A percentile compares a stretch with the other conserved stretches of the same genome.
These are phyloP conservation scores for Bergia puertoricense DNA, from an alignment of 92 coral and sea anemone species.

Conservation along the genomic window DNA sequence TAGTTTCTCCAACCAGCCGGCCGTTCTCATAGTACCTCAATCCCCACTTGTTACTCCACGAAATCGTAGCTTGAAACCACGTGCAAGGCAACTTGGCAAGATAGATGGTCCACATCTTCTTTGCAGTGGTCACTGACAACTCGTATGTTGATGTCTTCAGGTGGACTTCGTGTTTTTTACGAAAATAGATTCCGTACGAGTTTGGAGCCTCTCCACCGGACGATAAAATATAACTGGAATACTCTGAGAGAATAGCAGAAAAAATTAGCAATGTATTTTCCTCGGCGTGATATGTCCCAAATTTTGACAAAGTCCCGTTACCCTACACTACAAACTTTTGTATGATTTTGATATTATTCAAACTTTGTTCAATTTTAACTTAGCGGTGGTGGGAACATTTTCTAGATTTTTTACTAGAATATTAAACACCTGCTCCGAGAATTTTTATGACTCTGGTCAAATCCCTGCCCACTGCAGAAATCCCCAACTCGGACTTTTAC, in stretches of 20 bases:
- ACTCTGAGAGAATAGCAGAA: not conserved
- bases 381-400: no score
- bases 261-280: not conserved
- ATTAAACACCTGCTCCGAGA: no score
- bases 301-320: not conserved
- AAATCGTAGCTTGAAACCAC: conserved; percentile 20
- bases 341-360: no score
- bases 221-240: conserved; percentile 12
- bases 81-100: not conserved
- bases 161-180: not conserved
- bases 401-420: no score
- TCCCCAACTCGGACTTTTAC: no score
- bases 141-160: not conserved
- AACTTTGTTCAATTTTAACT: no score
- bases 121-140: not conserved
- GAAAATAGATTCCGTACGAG: not conserved
- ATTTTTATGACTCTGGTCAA: no score
- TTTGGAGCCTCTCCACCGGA: conserved; percentile 6
- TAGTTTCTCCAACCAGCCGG: not conserved
- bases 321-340: not conserved
- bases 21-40: conserved; percentile 9
- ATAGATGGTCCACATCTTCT: not conserved
- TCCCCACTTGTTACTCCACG: conserved; percentile 5
- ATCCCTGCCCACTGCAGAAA: no score
- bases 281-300: not conserved